Evolutionary conservation across 2,888 invertebrate species (phyloP), one percentile per base, ranked within the genome.

Genomic region (Odontocolon sp.): DNA sequence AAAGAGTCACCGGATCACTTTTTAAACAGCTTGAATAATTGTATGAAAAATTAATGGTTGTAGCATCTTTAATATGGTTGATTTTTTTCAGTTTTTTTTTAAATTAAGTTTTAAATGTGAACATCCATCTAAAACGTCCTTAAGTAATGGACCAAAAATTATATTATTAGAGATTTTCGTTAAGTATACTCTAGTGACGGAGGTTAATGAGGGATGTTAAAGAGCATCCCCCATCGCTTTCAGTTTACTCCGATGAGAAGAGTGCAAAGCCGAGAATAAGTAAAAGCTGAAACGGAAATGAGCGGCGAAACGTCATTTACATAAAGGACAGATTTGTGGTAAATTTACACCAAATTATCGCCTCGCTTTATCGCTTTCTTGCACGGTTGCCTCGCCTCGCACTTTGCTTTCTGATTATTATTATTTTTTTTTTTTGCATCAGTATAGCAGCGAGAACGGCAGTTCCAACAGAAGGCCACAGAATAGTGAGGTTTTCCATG

Each of bases 321-420:
- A 67, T 67, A 67, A 56, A 67, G 52, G 47, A 57, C 45, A 47
- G 57, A 61, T 70, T 70, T 70, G 52, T 50, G 69, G 69, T 70
- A 52, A 70, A 70, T 70, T 50, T 16, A n/a, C 50, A 61, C 61
- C 61, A 61, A 70, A 61, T 70, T 70, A 70, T 70, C 61, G 67
- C 42, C 67, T 42, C 18, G 56, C 31, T 67, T 67, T 67, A 57
- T 67, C 67, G 56, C 56, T 67, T 64, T 64, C 63, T 64, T 64
- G 63, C 50, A 21, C 52, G 31, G 16, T 26, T 50, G 63, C 38
- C 26, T 50, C 63, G 50, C 14, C 31, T 26, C 26, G 36, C 47
- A n/a, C 16, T 50, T 33, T 64, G 23, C n/a, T 11, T 11, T 28
- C 21, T 33, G 33, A 56, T 11, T 36, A 21, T 14, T 21, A 36